Evolutionary conservation across 2,888 invertebrate species (phyloP).

Genomic region (Thymelicus acteon): DNA sequence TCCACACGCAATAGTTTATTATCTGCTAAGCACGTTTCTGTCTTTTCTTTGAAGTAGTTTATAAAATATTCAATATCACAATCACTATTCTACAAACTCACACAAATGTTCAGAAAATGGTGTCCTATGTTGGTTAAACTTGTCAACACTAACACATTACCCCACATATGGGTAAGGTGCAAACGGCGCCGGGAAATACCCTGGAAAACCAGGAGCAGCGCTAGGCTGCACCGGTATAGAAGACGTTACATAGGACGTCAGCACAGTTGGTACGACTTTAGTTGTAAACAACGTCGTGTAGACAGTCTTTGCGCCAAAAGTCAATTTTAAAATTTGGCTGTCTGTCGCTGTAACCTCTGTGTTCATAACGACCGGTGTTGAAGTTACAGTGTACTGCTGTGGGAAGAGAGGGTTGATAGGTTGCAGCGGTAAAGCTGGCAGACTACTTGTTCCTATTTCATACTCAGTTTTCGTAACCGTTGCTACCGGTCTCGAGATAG

Average conservation of each 20-base stretch:
- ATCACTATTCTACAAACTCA: constrained; percentile 48
- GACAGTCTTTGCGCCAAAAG: constrained; percentile 95
- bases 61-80: constrained; percentile 58
- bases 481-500: constrained; percentile 91
- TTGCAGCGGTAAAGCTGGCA: constrained; percentile 84
- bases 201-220: constrained; percentile 86
- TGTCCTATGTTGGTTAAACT: constrained; percentile 18
- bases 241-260: constrained; percentile 93
- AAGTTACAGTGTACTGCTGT: constrained; percentile 90
- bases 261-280: constrained; percentile 91
- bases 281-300: constrained; percentile 94
- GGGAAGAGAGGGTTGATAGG: constrained; percentile 84
- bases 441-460: constrained; percentile 90
- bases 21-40: constrained; percentile 62
- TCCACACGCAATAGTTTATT: constrained; percentile 73
- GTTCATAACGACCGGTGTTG: constrained; percentile 92
- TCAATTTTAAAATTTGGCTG: constrained; percentile 92
- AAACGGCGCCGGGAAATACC: constrained; percentile 91
- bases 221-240: constrained; percentile 90
- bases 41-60: constrained; percentile 48
- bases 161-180: constrained; percentile 91
- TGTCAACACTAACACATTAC: constrained; percentile 57
- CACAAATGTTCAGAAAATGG: constrained; percentile 12
- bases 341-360: constrained; percentile 91
- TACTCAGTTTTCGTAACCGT: constrained; percentile 92